Conservation (phyloP, 2,113 vertebrate species). For the Percopsis transmontana region DNA sequence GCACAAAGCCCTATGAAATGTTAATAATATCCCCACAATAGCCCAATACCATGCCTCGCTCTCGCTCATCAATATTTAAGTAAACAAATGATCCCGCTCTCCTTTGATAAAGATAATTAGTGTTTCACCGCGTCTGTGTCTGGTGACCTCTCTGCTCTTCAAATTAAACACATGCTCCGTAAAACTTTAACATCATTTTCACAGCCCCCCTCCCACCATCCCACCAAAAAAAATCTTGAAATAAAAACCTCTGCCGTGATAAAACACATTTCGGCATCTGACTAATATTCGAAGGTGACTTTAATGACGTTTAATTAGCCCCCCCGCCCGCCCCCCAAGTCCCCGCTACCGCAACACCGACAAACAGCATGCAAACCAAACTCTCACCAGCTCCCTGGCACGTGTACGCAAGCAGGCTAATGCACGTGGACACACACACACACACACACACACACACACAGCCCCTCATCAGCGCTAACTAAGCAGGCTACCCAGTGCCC, state of each 20-base stretch:
- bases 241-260: constrained; percentile 69
- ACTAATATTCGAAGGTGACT: constrained; percentile 78
- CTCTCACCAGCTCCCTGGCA: constrained; percentile 2
- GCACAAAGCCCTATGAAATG: constrained; percentile 99
- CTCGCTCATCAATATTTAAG: constrained; percentile 99
- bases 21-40: constrained; percentile 99
- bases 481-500: constrained; percentile 76
- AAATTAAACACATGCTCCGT: constrained; percentile 81
- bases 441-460: constrained; percentile 35
- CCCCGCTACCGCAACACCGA: constrained; percentile 6
- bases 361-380: constrained; percentile 19
- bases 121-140: constrained; percentile 91
- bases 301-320: constrained; percentile 49
- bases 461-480: constrained; percentile 79
- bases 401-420: constrained; percentile 9
- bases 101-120: constrained; percentile 99
- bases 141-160: constrained; percentile 89
- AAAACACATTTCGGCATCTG: constrained; percentile 83
- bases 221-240: constrained; percentile 40
- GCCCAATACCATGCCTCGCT: constrained; percentile 92
- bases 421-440: constrained; percentile 12
- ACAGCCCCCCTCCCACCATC: neutral
- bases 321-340: constrained; percentile 3
- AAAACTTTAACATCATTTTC: constrained; percentile 78
- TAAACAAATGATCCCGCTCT: constrained; percentile 99